These are phyloP conservation scores for Orthonevra nobilis DNA, from an alignment of 2,888 invertebrate genomes.

Conservation along the genomic window DNA sequence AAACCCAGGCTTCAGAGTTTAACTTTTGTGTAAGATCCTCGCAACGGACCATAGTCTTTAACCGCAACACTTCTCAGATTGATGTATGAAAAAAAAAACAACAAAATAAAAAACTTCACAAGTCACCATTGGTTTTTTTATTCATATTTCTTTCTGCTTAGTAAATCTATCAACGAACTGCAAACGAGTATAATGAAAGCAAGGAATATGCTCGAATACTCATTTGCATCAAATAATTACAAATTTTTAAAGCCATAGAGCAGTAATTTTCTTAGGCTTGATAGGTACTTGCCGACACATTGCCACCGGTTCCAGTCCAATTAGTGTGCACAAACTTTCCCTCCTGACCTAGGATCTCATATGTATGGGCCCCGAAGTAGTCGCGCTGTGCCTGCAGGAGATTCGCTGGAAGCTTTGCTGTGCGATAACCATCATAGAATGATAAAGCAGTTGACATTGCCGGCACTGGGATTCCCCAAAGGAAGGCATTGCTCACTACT, in stretches of 20 bases:
- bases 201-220: too few relatives aligned
- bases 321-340: slow-evolving; percentile 97
- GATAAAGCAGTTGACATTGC: slow-evolving; percentile 95
- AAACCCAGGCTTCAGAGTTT: too few relatives aligned
- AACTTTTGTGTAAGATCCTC: too few relatives aligned
- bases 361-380: slow-evolving; percentile 99
- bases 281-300: slow-evolving; percentile 96
- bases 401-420: slow-evolving; percentile 94
- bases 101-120: too few relatives aligned
- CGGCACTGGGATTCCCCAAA: slow-evolving; percentile 95
- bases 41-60: too few relatives aligned
- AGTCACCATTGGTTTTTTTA: too few relatives aligned
- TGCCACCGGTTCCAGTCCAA: slow-evolving; percentile 99
- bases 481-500: slow-evolving; percentile 86
- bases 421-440: slow-evolving; percentile 98
- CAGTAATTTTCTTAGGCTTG: slow-evolving; percentile 82
- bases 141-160: too few relatives aligned
- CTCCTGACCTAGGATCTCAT: slow-evolving; percentile 92
- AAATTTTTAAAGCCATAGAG: background rate
- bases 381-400: slow-evolving; percentile 98
- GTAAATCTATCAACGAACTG: too few relatives aligned
- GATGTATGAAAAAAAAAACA: too few relatives aligned
- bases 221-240: too few relatives aligned
- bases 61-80: too few relatives aligned
- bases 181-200: too few relatives aligned